A percentile compares a stretch with the other conserved stretches of the same genome.
These are phyloP conservation scores for Rhinopithecus roxellana DNA, from an alignment of 2,113 vertebrate genomes.

Conservation along the genomic window DNA sequence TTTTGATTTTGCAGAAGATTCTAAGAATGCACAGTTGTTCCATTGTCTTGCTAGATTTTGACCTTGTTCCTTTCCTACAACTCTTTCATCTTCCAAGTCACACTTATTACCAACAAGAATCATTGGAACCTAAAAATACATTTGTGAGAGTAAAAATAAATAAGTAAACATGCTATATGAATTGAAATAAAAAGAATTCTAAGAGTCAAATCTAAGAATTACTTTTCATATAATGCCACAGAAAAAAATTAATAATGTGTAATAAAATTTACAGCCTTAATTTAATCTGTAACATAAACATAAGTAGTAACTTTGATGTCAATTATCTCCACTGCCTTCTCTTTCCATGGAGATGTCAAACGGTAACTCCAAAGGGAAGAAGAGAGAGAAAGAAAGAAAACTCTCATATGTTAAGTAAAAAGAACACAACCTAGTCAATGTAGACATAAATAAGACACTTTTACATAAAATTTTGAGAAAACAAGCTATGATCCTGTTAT, in stretches of 20 bases:
- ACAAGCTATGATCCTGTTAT: not conserved
- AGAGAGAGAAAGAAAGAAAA: not conserved
- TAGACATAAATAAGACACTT: not conserved
- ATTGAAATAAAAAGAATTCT: conserved; percentile 32
- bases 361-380: not conserved
- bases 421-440: not conserved
- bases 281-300: not conserved
- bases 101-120: conserved; percentile 99
- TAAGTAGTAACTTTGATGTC: not conserved
- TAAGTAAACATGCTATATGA: not conserved
- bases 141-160: conserved; percentile 9
- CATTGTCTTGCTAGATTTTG: conserved; percentile 97
- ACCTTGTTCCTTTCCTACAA: conserved; percentile 98
- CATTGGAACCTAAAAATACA: conserved; percentile 93
- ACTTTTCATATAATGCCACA: conserved; percentile 18
- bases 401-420: not conserved
- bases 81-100: conserved; percentile 98
- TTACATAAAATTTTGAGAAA: not conserved
- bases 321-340: not conserved
- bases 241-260: not conserved
- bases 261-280: not conserved
- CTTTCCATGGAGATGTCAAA: not conserved
- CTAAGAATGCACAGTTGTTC: conserved; percentile 98
- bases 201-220: not conserved
- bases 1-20: conserved; percentile 99